phyloP scores from a whole-genome alignment of 1,140 invertebrate species.

The Pomacea maculata region DNA sequence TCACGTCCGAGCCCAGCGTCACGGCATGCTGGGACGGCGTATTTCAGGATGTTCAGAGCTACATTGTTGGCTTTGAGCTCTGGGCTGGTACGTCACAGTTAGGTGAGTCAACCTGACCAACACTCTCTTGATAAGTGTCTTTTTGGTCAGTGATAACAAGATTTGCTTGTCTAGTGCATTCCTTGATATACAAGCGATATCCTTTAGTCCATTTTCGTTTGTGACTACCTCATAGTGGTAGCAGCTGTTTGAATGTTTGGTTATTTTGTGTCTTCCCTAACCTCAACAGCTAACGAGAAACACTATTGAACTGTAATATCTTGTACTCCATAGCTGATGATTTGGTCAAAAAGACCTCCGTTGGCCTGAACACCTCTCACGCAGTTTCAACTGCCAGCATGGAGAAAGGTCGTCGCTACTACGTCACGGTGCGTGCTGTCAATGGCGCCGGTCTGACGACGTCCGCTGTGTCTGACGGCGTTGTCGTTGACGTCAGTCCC shows the following conservation, averaged over 20 bases:
- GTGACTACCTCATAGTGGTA: background rate
- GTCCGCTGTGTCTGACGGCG: constrained; percentile 34
- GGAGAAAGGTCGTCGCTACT: constrained; percentile 31
- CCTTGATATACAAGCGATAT: background rate
- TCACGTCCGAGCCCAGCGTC: constrained; percentile 13
- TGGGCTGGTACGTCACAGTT: constrained; percentile 32
- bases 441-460: constrained; percentile 34
- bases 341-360: constrained; percentile 2
- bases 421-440: constrained; percentile 31
- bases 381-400: constrained; percentile 14
- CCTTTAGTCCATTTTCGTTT: background rate
- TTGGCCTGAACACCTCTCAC: constrained; percentile 18
- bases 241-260: background rate
- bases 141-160: background rate
- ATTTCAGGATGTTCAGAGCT: constrained; percentile 39
- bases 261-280: no score
- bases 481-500: constrained; percentile 32
- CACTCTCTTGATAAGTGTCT: no score
- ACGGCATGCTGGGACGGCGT: constrained; percentile 38
- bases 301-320: no score
- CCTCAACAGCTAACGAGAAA: no score
- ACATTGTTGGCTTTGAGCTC: constrained; percentile 26
- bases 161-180: no score
- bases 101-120: constrained; percentile 9
- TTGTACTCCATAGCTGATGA: constrained; percentile 27